A percentile compares a stretch with the other conserved stretches of the same genome.
These are phyloP conservation scores for Lepisosteus oculatus DNA, from an alignment of 2,113 vertebrate genomes.

Conservation along the genomic window DNA sequence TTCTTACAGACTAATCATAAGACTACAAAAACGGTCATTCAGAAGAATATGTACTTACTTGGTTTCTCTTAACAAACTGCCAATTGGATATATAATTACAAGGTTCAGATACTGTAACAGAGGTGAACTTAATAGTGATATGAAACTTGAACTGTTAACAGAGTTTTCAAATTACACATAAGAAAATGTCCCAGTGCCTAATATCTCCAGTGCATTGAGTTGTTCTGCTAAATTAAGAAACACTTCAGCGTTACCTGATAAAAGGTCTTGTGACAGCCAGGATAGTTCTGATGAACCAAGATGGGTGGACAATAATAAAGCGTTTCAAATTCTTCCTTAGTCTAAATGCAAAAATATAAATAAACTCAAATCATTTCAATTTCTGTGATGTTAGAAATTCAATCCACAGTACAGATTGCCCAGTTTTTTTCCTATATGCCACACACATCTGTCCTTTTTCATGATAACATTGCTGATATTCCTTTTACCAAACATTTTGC, in stretches of 20 bases:
- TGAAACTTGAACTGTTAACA: too few relatives aligned
- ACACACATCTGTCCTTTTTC: too few relatives aligned
- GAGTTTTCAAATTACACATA: too few relatives aligned
- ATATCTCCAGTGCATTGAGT: too few relatives aligned
- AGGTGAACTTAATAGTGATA: not conserved
- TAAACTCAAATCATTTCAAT: too few relatives aligned
- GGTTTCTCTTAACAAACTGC: not conserved
- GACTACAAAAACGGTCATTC: not conserved
- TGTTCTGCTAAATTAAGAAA: too few relatives aligned
- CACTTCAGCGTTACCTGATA: slow-evolving; percentile 78
- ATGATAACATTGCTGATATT: too few relatives aligned
- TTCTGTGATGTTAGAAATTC: too few relatives aligned
- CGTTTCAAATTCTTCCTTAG: slow-evolving; percentile 96
- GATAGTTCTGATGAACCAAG: slow-evolving; percentile 96
- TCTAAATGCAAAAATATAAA: slow-evolving; percentile 49
- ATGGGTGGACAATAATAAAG: slow-evolving; percentile 96
- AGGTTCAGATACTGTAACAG: not conserved
- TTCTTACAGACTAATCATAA: not conserved
- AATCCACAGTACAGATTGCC: too few relatives aligned
- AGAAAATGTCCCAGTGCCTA: too few relatives aligned
- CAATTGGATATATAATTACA: not conserved
- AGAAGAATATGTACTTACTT: not conserved
- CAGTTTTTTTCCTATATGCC: too few relatives aligned
- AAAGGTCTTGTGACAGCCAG: slow-evolving; percentile 92
- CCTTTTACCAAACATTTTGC: too few relatives aligned